Conservation (phyloP, 2,797 vertebrate species). For the Chrysocyon brachyurus region DNA sequence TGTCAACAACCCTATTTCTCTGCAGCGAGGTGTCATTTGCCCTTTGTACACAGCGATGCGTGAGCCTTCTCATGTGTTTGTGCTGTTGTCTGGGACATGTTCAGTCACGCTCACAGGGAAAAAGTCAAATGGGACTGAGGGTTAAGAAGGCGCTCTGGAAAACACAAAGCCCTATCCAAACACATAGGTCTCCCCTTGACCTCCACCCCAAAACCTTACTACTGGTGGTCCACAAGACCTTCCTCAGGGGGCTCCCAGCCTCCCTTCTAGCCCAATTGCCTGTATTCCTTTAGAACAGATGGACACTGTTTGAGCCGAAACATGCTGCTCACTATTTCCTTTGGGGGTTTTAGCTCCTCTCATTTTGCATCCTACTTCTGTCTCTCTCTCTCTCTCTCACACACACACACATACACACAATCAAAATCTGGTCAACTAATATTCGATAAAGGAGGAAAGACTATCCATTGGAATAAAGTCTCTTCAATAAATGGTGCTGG, state of each 20-base stretch:
- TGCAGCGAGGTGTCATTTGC: background rate
- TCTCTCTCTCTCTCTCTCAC: too few relatives aligned
- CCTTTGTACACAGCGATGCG: background rate
- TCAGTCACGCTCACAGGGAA: background rate
- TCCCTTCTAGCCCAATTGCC: background rate
- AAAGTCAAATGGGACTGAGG: background rate
- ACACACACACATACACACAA: background rate
- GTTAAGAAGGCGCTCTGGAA: background rate
- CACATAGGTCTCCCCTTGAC: background rate
- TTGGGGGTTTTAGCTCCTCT: background rate
- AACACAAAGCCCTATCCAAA: background rate
- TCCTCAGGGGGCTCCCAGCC: background rate
- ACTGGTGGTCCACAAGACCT: background rate
- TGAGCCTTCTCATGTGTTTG: fast-evolving
- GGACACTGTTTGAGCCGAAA: background rate
- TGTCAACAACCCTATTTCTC: background rate
- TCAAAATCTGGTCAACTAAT: too few relatives aligned
- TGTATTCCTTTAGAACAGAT: background rate
- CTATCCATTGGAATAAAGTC: too few relatives aligned
- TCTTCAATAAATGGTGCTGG: too few relatives aligned
- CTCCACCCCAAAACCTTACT: background rate
- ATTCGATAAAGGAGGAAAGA: too few relatives aligned
- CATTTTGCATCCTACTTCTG: background rate
- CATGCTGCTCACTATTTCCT: background rate
- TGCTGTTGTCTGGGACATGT: background rate